These are phyloP conservation scores for Steatocranus sp. DNA, from an alignment of 2,797 vertebrate genomes.

Conservation along the genomic window DNA sequence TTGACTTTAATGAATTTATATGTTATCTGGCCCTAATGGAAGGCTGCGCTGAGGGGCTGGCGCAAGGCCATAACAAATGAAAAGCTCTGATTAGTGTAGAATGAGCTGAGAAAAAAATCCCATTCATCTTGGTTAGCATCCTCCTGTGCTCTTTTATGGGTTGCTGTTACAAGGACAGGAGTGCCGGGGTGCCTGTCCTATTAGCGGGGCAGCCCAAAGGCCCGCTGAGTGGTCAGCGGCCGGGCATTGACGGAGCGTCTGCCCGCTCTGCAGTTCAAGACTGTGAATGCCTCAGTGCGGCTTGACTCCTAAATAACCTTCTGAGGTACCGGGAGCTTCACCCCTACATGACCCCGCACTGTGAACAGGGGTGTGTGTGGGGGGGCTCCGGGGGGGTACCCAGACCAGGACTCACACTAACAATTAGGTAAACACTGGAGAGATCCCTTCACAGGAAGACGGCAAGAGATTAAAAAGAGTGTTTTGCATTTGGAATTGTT, in stretches of 20 bases:
- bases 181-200: constrained; percentile 66
- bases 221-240: constrained; percentile 69
- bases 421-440: constrained; percentile 55
- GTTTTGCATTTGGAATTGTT: neutral
- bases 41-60: constrained; percentile 65
- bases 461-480: neutral
- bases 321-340: constrained; percentile 76
- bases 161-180: constrained; percentile 70
- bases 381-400: constrained; percentile 68
- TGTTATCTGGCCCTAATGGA: constrained; percentile 74
- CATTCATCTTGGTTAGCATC: constrained; percentile 82
- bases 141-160: constrained; percentile 79
- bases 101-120: constrained; percentile 74
- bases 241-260: constrained; percentile 72
- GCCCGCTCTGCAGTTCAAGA: constrained; percentile 65
- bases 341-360: constrained; percentile 79
- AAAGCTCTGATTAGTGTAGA: constrained; percentile 82
- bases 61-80: constrained; percentile 74
- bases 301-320: constrained; percentile 83
- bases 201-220: constrained; percentile 61
- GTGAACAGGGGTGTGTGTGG: constrained; percentile 61
- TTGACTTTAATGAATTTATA: constrained; percentile 85
- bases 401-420: constrained; percentile 50
- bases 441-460: constrained; percentile 4
- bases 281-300: constrained; percentile 72